Evolutionary conservation across 2,888 invertebrate species (phyloP), one percentile per base, ranked within the genome.

Genomic region (Tiliacea aurago): DNA sequence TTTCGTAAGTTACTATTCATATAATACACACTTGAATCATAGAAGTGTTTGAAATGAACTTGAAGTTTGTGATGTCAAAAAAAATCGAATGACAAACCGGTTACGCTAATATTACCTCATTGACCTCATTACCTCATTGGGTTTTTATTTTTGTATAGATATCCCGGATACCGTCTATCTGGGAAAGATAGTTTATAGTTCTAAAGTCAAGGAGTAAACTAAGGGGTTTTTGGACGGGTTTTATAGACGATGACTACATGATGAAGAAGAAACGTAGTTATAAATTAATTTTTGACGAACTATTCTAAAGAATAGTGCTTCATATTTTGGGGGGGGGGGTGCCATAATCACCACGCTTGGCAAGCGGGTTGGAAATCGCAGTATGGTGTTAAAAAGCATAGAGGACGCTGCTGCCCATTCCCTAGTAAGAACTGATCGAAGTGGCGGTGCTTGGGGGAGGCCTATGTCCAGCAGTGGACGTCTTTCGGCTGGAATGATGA

Each of bases 71-170:
- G 28, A 43, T 33, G 28, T 66, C 7, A 49, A 56, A 23, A 56
- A 37, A 63, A 41, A 20, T 13, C n/a, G 20, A 13, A 64, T 53
- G 51, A 73, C 33, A 18, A 53, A n/a, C 13, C 15, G 23, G 6
- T 59, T 13, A 37, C n/a, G 28, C 23, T 10, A 23, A 55, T 72
- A 53, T 15, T 45, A 56, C 15, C 18, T 47, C 20, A 53, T 49
- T 79, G 53, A 72, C 47, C 33, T 61, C 9, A 78, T n/a, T n/a
- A 37, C 23, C n/a, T n/a, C n/a, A n/a, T n/a, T n/a, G 28, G 66
- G 0, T 56, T 73, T 73, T 49, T 20, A 13, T 23, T 47, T 33
- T 47, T 2, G 10, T 9, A 1, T 20, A 15, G 13, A 1, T 0
- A 47, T 4, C 11, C 10, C 7, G 45, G 45, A 37, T 23, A 43